Percentiles rank a stretch among this genome's conserved stretches.
Conservation (phyloP, 2,888 invertebrate genomes). For the Leptinotarsa juncta region DNA sequence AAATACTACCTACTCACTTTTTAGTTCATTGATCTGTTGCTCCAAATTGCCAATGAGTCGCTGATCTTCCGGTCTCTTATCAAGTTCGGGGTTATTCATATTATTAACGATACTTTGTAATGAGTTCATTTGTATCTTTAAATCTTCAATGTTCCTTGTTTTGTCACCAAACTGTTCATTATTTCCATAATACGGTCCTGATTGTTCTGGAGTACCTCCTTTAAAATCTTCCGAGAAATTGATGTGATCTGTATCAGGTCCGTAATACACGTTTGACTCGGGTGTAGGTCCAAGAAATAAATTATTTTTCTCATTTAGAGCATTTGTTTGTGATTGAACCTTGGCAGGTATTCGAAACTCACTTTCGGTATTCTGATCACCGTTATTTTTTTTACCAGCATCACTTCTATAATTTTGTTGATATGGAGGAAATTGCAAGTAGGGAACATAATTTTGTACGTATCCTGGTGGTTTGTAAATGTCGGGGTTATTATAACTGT, state of each 20-base stretch:
- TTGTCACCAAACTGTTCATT: not conserved
- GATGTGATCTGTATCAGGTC: slow-evolving; percentile 6
- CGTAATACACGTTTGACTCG: not conserved
- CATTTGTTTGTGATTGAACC: not conserved
- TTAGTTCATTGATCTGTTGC: slow-evolving; percentile 57
- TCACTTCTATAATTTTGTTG: not conserved
- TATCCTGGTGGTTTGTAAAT: not conserved
- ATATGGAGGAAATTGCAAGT: not conserved
- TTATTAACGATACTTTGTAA: slow-evolving; percentile 57
- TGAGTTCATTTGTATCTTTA: slow-evolving; percentile 57
- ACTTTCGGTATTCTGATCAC: not conserved
- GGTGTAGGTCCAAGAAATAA: slow-evolving; percentile 37
- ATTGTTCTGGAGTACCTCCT: slow-evolving; percentile 5
- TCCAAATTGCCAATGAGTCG: slow-evolving; percentile 54
- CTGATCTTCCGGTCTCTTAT: slow-evolving; percentile 57
- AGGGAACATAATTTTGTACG: not conserved
- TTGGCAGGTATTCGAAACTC: not conserved
- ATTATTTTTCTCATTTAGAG: slow-evolving; percentile 23
- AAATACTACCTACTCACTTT: slow-evolving; percentile 41
- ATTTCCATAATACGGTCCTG: slow-evolving; percentile 12
- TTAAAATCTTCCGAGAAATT: not conserved
- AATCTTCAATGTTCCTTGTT: slow-evolving; percentile 49
- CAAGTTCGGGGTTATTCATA: slow-evolving; percentile 56
- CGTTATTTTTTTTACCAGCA: not conserved
- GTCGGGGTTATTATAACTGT: not conserved